phyloP scores from a whole-genome alignment of 1,140 invertebrate genomes.

The Cyrtorhinus lividipennis region DNA sequence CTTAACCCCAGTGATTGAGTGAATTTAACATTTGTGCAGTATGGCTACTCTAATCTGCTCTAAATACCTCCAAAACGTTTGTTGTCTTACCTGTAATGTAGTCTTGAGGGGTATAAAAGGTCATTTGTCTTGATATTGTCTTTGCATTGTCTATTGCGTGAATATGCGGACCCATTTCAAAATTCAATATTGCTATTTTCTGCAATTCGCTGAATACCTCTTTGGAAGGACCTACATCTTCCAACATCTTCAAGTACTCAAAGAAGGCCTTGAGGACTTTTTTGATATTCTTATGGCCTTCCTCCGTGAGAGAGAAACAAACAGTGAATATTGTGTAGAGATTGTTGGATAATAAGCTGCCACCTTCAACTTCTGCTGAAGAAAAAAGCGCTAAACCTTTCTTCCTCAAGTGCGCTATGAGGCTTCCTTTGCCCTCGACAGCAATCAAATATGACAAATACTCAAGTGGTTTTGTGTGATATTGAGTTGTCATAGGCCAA shows the following conservation, averaged over 20 bases:
- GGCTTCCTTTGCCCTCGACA: conserved; percentile 74
- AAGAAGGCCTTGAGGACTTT: conserved; percentile 54
- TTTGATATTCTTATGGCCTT: conserved; percentile 54
- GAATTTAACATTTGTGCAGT: no score
- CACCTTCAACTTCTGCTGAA: conserved; percentile 53
- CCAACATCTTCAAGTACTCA: conserved; percentile 56
- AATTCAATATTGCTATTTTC: no score
- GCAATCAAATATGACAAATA: conserved; percentile 72
- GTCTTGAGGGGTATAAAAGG: no score
- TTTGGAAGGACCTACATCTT: conserved; percentile 41
- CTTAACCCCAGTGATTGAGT: no score
- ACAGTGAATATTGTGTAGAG: conserved; percentile 47
- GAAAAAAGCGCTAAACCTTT: conserved; percentile 73
- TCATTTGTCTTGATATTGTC: conserved; percentile 50
- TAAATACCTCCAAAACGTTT: no score
- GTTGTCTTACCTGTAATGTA: no score
- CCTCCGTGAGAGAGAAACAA: conserved; percentile 58
- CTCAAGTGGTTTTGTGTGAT: conserved; percentile 58
- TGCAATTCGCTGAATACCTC: conserved; percentile 61
- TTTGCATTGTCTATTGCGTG: conserved; percentile 70
- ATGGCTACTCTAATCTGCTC: no score
- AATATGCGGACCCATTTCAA: no score
- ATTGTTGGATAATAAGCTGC: conserved; percentile 44
- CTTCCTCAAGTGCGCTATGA: conserved; percentile 65
- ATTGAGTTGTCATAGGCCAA: conserved; percentile 54